phyloP scores from a whole-genome alignment of 2,888 invertebrate species.

The Aspidiotus rigidus region DNA sequence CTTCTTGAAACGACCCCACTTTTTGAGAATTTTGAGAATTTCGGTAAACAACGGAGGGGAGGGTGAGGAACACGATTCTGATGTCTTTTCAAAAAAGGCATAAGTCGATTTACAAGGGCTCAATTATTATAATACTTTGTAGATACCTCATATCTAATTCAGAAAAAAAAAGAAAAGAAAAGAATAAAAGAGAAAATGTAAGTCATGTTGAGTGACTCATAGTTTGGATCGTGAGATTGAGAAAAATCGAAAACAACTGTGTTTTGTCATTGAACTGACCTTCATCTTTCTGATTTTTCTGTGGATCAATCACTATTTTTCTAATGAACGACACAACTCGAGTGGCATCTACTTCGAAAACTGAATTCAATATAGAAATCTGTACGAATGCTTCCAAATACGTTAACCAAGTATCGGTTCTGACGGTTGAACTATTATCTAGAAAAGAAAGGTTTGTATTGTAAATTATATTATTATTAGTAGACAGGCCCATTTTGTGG shows the following conservation, averaged over 20 bases:
- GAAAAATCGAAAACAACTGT: neutral
- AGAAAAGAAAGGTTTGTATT: neutral
- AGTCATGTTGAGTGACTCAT: too few relatives aligned
- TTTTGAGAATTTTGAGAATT: too few relatives aligned
- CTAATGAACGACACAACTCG: constrained; percentile 28
- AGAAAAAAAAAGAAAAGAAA: too few relatives aligned
- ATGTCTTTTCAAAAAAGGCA: too few relatives aligned
- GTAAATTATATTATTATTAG: neutral
- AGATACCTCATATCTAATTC: too few relatives aligned
- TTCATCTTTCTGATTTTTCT: constrained; percentile 14
- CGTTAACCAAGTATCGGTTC: constrained; percentile 28
- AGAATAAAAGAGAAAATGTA: too few relatives aligned
- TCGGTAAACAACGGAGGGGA: too few relatives aligned
- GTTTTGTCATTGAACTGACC: neutral
- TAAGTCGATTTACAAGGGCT: too few relatives aligned
- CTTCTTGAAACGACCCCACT: too few relatives aligned
- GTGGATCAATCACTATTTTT: constrained; percentile 35
- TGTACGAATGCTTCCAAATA: constrained; percentile 35
- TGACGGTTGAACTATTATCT: constrained; percentile 28
- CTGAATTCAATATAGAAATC: constrained; percentile 26
- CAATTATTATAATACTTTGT: too few relatives aligned
- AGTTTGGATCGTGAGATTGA: too few relatives aligned
- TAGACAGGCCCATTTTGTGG: neutral
- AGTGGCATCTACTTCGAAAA: constrained; percentile 21
- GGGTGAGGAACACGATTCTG: too few relatives aligned